Base-by-base conservation (phyloP, 2,113 vertebrate species). In the Anser cygnoides region DNA sequence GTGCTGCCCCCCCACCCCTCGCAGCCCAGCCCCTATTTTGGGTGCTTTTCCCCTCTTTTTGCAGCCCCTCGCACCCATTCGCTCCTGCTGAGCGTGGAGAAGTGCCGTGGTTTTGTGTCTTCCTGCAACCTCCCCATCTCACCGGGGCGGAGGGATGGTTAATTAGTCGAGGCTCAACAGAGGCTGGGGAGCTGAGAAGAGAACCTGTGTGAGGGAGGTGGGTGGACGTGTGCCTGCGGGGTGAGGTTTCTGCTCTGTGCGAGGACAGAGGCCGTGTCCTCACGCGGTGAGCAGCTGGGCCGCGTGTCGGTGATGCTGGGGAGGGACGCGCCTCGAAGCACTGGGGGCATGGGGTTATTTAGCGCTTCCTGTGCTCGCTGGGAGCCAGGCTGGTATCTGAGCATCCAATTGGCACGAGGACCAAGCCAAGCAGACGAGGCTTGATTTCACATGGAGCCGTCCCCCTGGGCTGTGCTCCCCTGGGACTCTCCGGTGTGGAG, bases 361-460 rank as follows among this genome's bases (percentile, higher is more conserved):
- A 54, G 29, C 10, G 15, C 3, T 54, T 37, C 67, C 18, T 7
- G 55, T 10, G 59, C 46, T n/a, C 21, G 12, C 33, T 3, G 5
- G 25, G 5, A 55, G 39, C 63, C 0, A 6, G 72, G 41, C 52
- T 0, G 3, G 39, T 28, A 3, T 3, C 0, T 1, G 8, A 62
- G 55, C 44, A 35, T 73, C 8, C 21, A 31, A 73, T 77, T 2
- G 12, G 15, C 3, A 54, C 13, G 35, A 39, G 31, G 63, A 65
- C 33, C 1, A 11, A 91, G 77, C 17, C 10, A 11, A 55, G 50
- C 68, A 77, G 22, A 77, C 8, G 68, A 90, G 26, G 70, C 23
- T 74, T 10, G 6, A 39, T 74, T 49, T 41, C 41, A 35, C 15
- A 0, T 3, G 6, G 41, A 84, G 65, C 6, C 5, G 1, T 78